These are phyloP conservation scores for Gobiocypris rarus DNA, from an alignment of 2,113 vertebrate species.

Conservation along the genomic window DNA sequence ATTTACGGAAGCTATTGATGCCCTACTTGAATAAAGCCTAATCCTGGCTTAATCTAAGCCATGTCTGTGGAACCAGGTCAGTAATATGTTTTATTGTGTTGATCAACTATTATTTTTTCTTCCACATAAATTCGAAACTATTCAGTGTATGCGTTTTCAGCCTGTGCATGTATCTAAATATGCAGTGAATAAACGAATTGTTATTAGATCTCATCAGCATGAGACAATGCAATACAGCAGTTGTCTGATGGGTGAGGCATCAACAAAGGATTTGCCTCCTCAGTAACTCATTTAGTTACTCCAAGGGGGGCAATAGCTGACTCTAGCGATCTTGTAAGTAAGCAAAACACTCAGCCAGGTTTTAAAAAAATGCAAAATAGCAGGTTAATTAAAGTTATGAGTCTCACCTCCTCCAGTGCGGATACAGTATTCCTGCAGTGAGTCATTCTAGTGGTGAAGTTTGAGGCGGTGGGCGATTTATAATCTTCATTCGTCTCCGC, in stretches of 20 bases:
- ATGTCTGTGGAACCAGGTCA: too few species aligned
- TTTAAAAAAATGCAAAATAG: background rate
- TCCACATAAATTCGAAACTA: background rate
- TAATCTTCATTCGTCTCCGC: constrained; percentile 98
- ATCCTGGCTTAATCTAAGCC: too few species aligned
- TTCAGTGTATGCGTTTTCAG: background rate
- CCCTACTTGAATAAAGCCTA: too few species aligned
- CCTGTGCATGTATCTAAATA: background rate
- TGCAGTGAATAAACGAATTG: background rate
- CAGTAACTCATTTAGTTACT: constrained; percentile 28
- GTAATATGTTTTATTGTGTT: background rate
- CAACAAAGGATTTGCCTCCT: constrained; percentile 66
- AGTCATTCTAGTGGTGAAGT: constrained; percentile 97
- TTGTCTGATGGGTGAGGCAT: constrained; percentile 18
- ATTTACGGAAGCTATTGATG: too few species aligned
- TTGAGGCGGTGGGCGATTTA: constrained; percentile 95
- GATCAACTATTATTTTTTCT: background rate
- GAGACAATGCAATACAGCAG: constrained; percentile 14
- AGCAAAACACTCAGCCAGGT: background rate
- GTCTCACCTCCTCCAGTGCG: constrained; percentile 93
- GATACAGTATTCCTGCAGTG: constrained; percentile 96
- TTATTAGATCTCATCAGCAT: background rate
- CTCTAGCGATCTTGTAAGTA: constrained; percentile 5
- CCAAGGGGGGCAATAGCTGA: constrained; percentile 16
- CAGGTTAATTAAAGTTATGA: background rate